Percentiles rank a stretch among this genome's conserved stretches.
These are phyloP conservation scores for Oligia latruncula DNA, from an alignment of 2,888 invertebrate species.

Conservation along the genomic window DNA sequence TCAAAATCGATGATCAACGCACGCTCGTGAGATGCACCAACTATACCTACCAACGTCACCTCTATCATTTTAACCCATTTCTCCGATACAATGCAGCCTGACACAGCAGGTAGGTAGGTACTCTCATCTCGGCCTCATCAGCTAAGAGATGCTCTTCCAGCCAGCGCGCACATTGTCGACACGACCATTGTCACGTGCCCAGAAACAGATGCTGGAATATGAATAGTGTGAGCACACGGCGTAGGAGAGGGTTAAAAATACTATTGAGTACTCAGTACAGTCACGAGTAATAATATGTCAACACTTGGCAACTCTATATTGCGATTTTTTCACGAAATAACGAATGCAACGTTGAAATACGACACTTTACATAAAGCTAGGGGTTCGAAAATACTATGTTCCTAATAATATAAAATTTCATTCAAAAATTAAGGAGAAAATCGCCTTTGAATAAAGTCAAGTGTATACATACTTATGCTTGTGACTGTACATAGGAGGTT, in stretches of 20 bases:
- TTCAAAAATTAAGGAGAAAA: no score
- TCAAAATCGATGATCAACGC: neutral
- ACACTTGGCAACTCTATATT: no score
- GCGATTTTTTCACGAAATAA: no score
- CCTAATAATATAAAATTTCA: no score
- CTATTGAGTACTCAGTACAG: neutral
- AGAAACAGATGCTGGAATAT: slow-evolving; percentile 53
- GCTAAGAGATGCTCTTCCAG: slow-evolving; percentile 73
- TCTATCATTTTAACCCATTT: slow-evolving; percentile 53
- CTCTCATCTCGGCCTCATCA: slow-evolving; percentile 67
- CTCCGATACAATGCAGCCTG: slow-evolving; percentile 7
- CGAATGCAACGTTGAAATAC: no score
- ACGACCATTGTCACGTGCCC: slow-evolving; percentile 70
- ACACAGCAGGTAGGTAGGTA: slow-evolving; percentile 44
- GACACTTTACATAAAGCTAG: no score
- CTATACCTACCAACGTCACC: slow-evolving; percentile 3
- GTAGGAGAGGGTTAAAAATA: slow-evolving; percentile 20
- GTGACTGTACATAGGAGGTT: neutral
- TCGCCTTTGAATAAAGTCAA: no score
- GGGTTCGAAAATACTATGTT: no score
- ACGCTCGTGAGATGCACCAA: neutral
- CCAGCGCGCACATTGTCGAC: slow-evolving; percentile 76
- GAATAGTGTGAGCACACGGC: slow-evolving; percentile 23
- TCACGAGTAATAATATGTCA: no score
- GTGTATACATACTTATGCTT: no score